Evolutionary conservation across 2,113 vertebrate species (phyloP), one percentile per base, ranked within the genome.

Genomic region (Corydoras maculifer): DNA sequence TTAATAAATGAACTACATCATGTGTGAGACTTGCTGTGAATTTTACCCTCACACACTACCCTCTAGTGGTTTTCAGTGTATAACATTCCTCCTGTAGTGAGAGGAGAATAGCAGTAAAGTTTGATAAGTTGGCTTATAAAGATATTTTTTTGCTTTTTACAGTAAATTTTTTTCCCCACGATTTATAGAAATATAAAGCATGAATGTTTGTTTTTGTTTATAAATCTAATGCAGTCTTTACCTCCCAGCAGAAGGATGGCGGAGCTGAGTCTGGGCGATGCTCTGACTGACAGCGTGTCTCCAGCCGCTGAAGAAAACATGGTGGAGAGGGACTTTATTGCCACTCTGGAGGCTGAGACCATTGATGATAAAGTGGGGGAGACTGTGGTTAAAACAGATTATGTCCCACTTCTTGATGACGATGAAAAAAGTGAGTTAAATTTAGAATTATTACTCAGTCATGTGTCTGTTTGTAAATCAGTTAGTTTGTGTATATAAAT

Each of bases 341-440:
- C 92, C 58, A 83, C 91, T 0, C 83, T 97, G 85, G 95, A 99
- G 83, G 90, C 94, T 0, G 94, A 99, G 86, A 57, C 88, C 2
- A 97, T 90, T 8, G 92, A 95, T 0, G 96, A 99, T 5, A 84
- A 93, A 82, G 89, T 99, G 0, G 94, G 96, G 6, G 96, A 99
- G 84, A 98, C 87, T 0, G 94, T 98, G 10, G 92, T 89, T 9
- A 98, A 97, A 82, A 92, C 90, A 0, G 92, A 94, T 79, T 99
- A 93, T 2, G 86, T 93, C 79, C 95, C 95, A 0, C 91, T 98
- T 15, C 84, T 95, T 82, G 95, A 99, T 6, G 90, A 90, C 0
- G 90, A 89, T 0, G 87, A 82, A 0, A 75, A 79, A 84, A 86
- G 89, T 90, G 65, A 78, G 77, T 69, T 48, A 43, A 31, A 63